Base-by-base conservation (phyloP, 2,888 invertebrate genomes). In the Ichneumoninae sp. region DNA sequence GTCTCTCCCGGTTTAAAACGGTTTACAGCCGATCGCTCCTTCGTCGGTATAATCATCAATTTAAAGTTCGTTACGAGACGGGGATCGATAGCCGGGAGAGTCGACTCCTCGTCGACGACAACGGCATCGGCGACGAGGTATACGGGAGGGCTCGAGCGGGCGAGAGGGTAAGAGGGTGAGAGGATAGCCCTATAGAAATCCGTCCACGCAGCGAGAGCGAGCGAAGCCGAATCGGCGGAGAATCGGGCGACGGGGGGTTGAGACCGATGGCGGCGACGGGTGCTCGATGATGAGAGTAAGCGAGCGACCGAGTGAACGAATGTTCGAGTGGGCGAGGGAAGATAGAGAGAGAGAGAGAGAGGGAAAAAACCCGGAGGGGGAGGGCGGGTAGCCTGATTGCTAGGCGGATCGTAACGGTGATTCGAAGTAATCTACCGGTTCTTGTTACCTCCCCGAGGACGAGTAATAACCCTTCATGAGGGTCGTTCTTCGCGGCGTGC, bases 401-500 rank as follows among this genome's bases (percentile, higher is more conserved):
- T 91, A 92, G 91, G 91, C 91, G 92, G 92, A 92, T 92, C 92
- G 90, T 88, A 89, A 89, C 91, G 91, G 91, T 92, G 91, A 92
- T 92, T 92, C 89, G 91, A 89, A 91, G 91, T 92, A 92, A 92
- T 92, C 92, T 91, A 91, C 89, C 89, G 90, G 90, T 92, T 92
- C 92, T 92, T 92, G 92, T 91, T 92, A 92, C 92, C 89, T 85
- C 85, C 89, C 88, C 87, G 90, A 91, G 89, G 90, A 91, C 91
- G 91, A 91, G 91, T 92, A 92, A 92, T 92, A 92, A 92, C 91
- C 91, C 89, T 87, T 92, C 92, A 92, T 92, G 92, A 90, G 91
- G 89, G 87, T 89, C 90, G 88, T 87, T 87, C 88, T 85, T 86
- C 87, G 86, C 79, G 89, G 88, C 87, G 88, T 89, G 87, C 90